These are phyloP conservation scores for Mastigias papua DNA, from an alignment of 30 jellyfish, hydroid and myxozoan genomes.

Conservation along the genomic window DNA sequence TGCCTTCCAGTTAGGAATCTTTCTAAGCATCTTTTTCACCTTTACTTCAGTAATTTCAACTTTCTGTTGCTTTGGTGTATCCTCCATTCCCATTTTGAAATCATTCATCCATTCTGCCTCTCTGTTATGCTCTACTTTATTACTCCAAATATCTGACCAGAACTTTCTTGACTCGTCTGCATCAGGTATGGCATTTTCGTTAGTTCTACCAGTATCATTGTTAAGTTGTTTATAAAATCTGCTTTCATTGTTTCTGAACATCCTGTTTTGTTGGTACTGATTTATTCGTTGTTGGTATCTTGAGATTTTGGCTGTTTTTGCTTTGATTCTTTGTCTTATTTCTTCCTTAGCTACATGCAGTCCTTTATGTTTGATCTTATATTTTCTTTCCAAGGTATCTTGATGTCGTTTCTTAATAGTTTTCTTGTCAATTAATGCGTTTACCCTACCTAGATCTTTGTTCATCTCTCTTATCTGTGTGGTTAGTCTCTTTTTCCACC, in stretches of 20 bases:
- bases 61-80: not conserved
- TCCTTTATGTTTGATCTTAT: slow-evolving; percentile 16
- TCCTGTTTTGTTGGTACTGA: too few relatives aligned
- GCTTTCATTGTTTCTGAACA: too few relatives aligned
- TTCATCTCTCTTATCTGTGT: slow-evolving; percentile 14
- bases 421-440: slow-evolving; percentile 13
- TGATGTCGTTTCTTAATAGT: slow-evolving; percentile 8
- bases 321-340: slow-evolving; percentile 22
- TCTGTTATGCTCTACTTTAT: slow-evolving; percentile 24
- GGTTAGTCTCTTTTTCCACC: slow-evolving; percentile 27
- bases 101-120: slow-evolving; percentile 42
- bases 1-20: not conserved
- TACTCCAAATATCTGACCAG: slow-evolving; percentile 8
- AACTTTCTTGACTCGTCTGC: not conserved
- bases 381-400: slow-evolving; percentile 28
- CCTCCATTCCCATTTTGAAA: not conserved
- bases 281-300: slow-evolving; percentile 8
- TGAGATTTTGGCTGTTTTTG: slow-evolving; percentile 1
- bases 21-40: not conserved
- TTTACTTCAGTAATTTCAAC: not conserved
- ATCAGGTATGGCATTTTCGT: not conserved
- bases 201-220: too few relatives aligned
- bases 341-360: not conserved
- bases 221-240: too few relatives aligned
- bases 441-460: slow-evolving; percentile 35